Base-by-base conservation (phyloP, 2,113 vertebrate species). In the Ammodytes marinus region DNA sequence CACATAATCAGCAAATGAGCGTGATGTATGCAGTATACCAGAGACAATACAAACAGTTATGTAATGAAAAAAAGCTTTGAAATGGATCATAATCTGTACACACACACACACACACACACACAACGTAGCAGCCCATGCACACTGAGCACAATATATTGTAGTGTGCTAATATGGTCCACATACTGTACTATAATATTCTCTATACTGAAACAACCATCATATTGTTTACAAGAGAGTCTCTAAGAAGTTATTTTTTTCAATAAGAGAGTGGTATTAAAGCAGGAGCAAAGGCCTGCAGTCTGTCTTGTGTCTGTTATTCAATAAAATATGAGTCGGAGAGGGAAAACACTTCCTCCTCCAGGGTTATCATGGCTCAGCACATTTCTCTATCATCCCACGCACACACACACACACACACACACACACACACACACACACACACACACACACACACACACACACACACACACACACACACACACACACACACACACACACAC, bases 251-350 rank as follows among this genome's bases (percentile, higher is more conserved):
- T 27, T 27, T 27, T 77, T 74, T 65, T 49, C 64, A 74, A 37
- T 50, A 15, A 59, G 71, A 58, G 72, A 27, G 27, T 27, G 27
- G 27, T 0, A 37, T 76, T 72, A 78, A 55, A 39, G 40, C 1
- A 55, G 69, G 46, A 5, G 46, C 8, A 45, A 64, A 53, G 40
- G 52, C 64, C 73, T 27, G 39, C 55, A 81, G 82, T 59, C 67
- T 75, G 12, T 59, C 53, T 60, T 15, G 67, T 53, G 37, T 54
- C 1, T 0, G 11, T 19, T 66, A 69, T 67, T 88, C 63, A 80
- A 77, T 88, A 88, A 86, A 80, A 86, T 65, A 88, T 75, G 77
- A 86, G 54, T 43, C 42, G 12, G 40, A n/a, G 14, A 52, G 61
- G 79, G 61, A 59, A 68, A 63, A 70, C 17, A 54, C 9, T 76